These are phyloP conservation scores for Hystrix brachyura DNA, from an alignment of 2,113 vertebrate genomes.

Conservation along the genomic window DNA sequence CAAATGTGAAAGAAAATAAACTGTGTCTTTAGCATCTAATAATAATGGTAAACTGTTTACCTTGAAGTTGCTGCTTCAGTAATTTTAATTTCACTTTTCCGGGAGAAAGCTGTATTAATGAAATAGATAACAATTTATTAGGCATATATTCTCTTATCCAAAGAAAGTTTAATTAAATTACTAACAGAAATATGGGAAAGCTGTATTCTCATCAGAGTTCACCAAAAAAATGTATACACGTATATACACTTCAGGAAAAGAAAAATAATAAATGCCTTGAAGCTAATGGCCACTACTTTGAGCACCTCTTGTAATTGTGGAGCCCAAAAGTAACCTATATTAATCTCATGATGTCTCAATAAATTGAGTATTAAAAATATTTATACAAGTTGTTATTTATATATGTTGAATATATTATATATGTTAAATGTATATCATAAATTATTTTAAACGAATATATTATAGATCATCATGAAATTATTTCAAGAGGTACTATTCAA, in stretches of 20 bases:
- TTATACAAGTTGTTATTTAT: not conserved
- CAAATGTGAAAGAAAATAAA: not conserved
- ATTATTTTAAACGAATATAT: constrained; percentile 16
- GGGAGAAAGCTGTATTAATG: constrained; percentile 88
- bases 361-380: no score
- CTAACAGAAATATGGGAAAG: constrained; percentile 25
- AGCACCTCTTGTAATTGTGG: no score
- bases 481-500: constrained; percentile 9
- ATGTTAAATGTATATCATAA: not conserved
- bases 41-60: constrained; percentile 82
- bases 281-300: no score
- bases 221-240: no score
- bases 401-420: not conserved
- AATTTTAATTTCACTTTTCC: constrained; percentile 93
- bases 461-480: not conserved
- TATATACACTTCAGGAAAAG: not conserved
- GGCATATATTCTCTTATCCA: not conserved
- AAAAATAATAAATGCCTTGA: not conserved
- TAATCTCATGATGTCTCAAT: no score
- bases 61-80: constrained; percentile 90
- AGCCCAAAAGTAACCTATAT: no score
- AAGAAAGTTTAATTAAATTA: constrained; percentile 35
- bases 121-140: constrained; percentile 64
- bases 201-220: not conserved
- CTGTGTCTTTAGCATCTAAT: not conserved